Evolutionary conservation across 2,797 vertebrate genomes (phyloP).

Genomic region (Rhabdophis nuchalis): DNA sequence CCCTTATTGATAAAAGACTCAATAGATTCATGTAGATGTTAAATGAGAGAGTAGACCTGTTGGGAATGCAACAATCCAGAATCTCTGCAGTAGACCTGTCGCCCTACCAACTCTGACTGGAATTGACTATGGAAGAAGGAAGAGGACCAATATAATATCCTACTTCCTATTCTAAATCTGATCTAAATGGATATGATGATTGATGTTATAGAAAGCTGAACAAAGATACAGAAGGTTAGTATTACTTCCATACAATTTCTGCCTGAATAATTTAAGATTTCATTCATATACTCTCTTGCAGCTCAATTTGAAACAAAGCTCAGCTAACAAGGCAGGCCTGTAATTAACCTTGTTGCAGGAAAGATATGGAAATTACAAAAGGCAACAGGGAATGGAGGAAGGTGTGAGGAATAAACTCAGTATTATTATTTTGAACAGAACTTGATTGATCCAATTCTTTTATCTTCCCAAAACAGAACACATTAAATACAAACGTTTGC

Average conservation of each 20-base stretch:
- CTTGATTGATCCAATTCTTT: not conserved
- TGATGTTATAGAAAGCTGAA: too few species aligned
- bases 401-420: too few species aligned
- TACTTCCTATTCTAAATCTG: too few species aligned
- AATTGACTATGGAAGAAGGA: too few species aligned
- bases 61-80: not conserved
- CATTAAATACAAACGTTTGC: not conserved
- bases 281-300: too few species aligned
- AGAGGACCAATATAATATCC: too few species aligned
- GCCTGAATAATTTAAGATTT: too few species aligned
- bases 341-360: not conserved
- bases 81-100: too few species aligned
- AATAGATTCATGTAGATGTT: not conserved
- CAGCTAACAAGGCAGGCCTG: not conserved
- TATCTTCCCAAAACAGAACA: not conserved
- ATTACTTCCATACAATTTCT: too few species aligned
- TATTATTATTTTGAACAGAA: not conserved
- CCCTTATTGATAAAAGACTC: not conserved
- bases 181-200: too few species aligned
- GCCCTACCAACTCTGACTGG: too few species aligned
- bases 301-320: not conserved
- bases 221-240: too few species aligned
- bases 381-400: not conserved
- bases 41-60: not conserved
- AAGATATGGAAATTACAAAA: not conserved